phyloP scores from a whole-genome alignment of 1,140 invertebrate species.

The Caenorhabditis remanei region DNA sequence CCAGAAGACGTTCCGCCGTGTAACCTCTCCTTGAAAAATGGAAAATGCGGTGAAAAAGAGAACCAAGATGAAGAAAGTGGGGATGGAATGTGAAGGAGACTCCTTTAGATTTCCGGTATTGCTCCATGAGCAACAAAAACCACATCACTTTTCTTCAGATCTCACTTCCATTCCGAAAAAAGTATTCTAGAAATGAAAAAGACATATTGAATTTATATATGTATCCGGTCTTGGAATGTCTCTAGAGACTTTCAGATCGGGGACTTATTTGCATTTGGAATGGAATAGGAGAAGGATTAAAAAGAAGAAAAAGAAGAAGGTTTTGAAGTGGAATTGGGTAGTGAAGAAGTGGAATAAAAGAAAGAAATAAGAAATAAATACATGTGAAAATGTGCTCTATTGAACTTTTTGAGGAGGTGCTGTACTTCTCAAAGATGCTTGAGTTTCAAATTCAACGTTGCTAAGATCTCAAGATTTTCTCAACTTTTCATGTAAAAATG shows the following conservation, averaged over 20 bases:
- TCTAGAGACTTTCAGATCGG: background rate
- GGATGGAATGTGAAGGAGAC: too few species aligned
- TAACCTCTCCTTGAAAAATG: too few species aligned
- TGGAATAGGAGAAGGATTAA: background rate
- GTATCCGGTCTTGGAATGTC: slow-evolving; percentile 6
- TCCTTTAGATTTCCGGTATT: background rate
- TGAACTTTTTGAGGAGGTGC: background rate
- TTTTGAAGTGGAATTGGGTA: slow-evolving; percentile 1
- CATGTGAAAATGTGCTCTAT: slow-evolving; percentile 8
- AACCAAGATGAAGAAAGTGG: too few species aligned
- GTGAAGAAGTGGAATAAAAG: background rate
- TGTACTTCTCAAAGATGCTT: too few species aligned
- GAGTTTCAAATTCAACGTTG: too few species aligned
- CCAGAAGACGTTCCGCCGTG: too few species aligned
- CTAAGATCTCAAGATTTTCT: too few species aligned
- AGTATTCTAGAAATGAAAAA: too few species aligned
- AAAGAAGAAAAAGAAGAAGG: background rate
- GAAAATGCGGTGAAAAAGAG: too few species aligned
- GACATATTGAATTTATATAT: slow-evolving; percentile 33
- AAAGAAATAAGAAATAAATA: background rate
- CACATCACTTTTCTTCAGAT: background rate
- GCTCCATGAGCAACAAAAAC: background rate
- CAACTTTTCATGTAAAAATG: too few species aligned
- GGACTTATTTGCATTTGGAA: slow-evolving; percentile 25
- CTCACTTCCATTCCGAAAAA: background rate